Evolutionary conservation across 2,888 invertebrate genomes (phyloP).

Genomic region (Zele albiditarsus): DNA sequence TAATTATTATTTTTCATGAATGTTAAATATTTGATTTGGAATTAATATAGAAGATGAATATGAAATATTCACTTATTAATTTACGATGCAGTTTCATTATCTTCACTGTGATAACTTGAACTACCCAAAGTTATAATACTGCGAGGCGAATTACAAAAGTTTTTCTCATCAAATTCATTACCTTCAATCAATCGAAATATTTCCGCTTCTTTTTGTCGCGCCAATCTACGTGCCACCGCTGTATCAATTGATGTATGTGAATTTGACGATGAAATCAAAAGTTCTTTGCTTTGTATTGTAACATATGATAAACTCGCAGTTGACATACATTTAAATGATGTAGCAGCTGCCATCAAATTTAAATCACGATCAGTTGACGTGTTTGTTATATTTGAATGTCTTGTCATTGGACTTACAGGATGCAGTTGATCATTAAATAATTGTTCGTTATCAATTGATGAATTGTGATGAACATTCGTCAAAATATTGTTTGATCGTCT

Average conservation of each 20-base stretch:
- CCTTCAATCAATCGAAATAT: slow-evolving; percentile 59
- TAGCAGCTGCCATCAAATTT: not conserved
- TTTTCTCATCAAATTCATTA: slow-evolving; percentile 53
- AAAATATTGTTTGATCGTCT: not conserved
- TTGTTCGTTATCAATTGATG: not conserved
- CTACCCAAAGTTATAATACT: not conserved
- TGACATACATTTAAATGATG: not conserved
- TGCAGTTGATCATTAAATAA: not conserved
- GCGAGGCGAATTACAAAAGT: slow-evolving; percentile 43
- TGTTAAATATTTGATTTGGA: too few species aligned
- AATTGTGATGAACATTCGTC: not conserved
- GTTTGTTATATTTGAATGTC: not conserved
- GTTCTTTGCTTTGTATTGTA: slow-evolving; percentile 23
- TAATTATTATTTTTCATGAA: too few species aligned
- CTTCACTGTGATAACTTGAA: not conserved
- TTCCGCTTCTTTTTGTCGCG: slow-evolving; percentile 53
- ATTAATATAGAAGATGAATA: too few species aligned
- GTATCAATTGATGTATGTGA: slow-evolving; percentile 47
- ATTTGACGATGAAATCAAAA: not conserved
- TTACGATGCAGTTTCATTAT: not conserved
- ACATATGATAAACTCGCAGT: slow-evolving; percentile 13
- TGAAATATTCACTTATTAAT: too few species aligned
- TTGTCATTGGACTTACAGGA: not conserved
- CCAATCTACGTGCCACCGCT: slow-evolving; percentile 33
- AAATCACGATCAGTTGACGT: not conserved